A percentile compares a stretch with the other conserved stretches of the same genome.
phyloP scores from a whole-genome alignment of 1,140 invertebrate species.

The Potamilus streckersoni region DNA sequence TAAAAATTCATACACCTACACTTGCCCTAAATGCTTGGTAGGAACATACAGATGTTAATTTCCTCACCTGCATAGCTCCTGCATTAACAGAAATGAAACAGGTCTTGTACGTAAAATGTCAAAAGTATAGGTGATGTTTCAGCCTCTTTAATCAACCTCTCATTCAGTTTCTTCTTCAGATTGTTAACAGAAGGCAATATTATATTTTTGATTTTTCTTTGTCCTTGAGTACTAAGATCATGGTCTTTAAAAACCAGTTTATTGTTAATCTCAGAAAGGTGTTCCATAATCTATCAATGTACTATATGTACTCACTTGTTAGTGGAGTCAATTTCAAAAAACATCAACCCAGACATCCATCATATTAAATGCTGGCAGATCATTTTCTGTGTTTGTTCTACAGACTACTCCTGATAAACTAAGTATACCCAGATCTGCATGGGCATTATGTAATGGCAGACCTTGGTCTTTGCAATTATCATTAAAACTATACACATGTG shows the following conservation, averaged over 20 bases:
- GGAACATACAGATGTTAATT: not conserved
- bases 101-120: not conserved
- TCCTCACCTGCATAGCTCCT: not conserved
- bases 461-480: no score
- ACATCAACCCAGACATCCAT: no score
- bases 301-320: not conserved
- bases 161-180: not conserved
- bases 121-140: not conserved
- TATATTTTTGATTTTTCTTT: not conserved
- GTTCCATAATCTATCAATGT: not conserved
- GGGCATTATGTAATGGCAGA: no score
- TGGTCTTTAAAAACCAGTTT: not conserved
- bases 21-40: not conserved
- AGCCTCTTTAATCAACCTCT: not conserved
- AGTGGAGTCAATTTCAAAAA: not conserved
- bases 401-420: no score
- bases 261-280: not conserved
- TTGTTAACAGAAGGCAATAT: not conserved
- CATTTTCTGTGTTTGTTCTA: no score
- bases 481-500: no score
- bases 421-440: no score
- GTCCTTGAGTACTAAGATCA: not conserved
- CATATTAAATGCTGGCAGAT: no score
- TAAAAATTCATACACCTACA: not conserved
- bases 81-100: conserved; percentile 5